Conservation (phyloP, 2,797 vertebrate species). For the Melanotaenia trifasciata region DNA sequence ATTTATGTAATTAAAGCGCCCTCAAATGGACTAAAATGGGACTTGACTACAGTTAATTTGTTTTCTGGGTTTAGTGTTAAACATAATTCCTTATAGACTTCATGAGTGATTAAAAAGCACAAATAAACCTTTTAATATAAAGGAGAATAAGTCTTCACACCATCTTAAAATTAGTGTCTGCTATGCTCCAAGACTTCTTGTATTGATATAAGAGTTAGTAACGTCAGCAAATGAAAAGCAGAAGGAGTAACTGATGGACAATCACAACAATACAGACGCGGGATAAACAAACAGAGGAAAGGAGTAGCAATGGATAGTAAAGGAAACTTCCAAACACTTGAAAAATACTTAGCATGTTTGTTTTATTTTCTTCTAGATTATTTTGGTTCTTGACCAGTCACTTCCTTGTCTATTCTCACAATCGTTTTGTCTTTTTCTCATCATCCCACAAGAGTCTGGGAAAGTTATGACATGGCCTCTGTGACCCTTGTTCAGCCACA, state of each 20-base stretch:
- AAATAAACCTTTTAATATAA: background rate
- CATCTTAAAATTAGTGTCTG: background rate
- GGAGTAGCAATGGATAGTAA: constrained; percentile 12
- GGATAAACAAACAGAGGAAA: constrained; percentile 18
- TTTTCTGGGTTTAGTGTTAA: background rate
- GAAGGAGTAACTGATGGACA: background rate
- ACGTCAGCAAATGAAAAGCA: background rate
- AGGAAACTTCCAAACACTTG: constrained; percentile 3
- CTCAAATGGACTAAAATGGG: background rate
- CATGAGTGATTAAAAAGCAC: background rate
- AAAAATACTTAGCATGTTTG: constrained; percentile 31
- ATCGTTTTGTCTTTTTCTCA: constrained; percentile 63
- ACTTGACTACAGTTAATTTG: background rate
- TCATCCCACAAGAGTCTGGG: constrained; percentile 72
- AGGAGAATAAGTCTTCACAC: background rate
- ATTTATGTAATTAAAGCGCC: background rate
- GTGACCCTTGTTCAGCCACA: constrained; percentile 56
- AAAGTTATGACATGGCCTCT: constrained; percentile 73
- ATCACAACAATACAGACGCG: background rate
- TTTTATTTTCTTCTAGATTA: constrained; percentile 49
- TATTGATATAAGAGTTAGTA: background rate
- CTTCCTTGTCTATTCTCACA: constrained; percentile 65
- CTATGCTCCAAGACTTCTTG: background rate
- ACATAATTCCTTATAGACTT: background rate
- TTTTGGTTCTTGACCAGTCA: constrained; percentile 36